Base-by-base conservation (phyloP, 1,140 invertebrate species). In the Drosophila nasuta region DNA sequence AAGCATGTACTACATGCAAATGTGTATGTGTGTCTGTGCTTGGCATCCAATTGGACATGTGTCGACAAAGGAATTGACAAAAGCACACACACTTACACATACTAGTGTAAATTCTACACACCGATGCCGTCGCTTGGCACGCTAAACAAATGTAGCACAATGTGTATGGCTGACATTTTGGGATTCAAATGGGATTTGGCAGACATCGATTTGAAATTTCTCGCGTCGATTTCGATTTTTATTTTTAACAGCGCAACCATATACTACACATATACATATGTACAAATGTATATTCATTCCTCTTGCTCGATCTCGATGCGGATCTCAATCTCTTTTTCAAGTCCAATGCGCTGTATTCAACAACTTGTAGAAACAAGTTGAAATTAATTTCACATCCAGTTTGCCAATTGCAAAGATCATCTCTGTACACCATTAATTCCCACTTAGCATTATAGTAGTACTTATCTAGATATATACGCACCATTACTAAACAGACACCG, bases 401-500 rank as follows among this genome's bases (percentile, higher is more conserved):
- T 52, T 13, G 17, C 46, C 46, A 20, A 51, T 62, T 48, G 43
- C 6, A 35, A 35, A 35, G 6, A 35, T 7, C 6, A 35, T 35
- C 35, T 1, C 41, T 7, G 38, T 41, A 10, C 38, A 3, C 38
- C 33, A 8, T 33, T 33, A 33, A 33, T 33, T 33, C 33, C 33
- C n/a, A 38, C 28, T 46, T 30, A 48, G n/a, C 28, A 41, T 58
- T 8, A 54, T 11, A 25, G 3, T 25, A 25, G 20, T 25, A 49
- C n/a, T 20, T 46, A 30, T 25, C n/a, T 43, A 25, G 11, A 7
- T 41, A 28, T 59, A 78, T 91, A 92, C 91, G 77, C 91, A 92
- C 91, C 91, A 92, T 92, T 91, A 92, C 91, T 92, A 92, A 92
- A 92, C 91, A 92, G 82, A 92, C 89, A 91, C 91, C 91, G 88